phyloP scores from a whole-genome alignment of 2,113 vertebrate genomes.

The Clarias macrocephalus region DNA sequence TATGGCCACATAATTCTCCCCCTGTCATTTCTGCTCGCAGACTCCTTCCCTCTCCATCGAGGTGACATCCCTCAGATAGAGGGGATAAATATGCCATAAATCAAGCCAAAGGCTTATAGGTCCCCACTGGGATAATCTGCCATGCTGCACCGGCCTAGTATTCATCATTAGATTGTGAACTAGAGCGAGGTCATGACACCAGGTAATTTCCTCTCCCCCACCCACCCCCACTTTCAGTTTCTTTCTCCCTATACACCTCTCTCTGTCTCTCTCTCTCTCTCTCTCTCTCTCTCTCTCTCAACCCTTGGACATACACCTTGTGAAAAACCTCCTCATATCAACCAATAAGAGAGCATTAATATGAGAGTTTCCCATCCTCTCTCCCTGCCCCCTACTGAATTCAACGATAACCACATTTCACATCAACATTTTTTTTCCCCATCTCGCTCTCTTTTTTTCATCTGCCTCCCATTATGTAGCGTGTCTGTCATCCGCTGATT shows the following conservation, averaged over 20 bases:
- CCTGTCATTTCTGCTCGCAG: slow-evolving; percentile 70
- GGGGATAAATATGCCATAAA: slow-evolving; percentile 91
- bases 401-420: slow-evolving; percentile 88
- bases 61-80: slow-evolving; percentile 86
- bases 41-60: slow-evolving; percentile 50
- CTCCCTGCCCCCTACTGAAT: slow-evolving; percentile 67
- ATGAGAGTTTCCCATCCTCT: slow-evolving; percentile 47
- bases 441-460: slow-evolving; percentile 57
- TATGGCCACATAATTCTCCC: slow-evolving; percentile 87
- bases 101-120: slow-evolving; percentile 79
- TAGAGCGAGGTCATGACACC: slow-evolving; percentile 53
- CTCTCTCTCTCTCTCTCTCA: slow-evolving; percentile 28
- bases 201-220: slow-evolving; percentile 55
- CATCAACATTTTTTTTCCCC: slow-evolving; percentile 83
- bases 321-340: slow-evolving; percentile 40
- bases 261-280: background rate
- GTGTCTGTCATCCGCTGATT: slow-evolving; percentile 75
- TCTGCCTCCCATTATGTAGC: slow-evolving; percentile 83
- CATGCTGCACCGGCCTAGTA: slow-evolving; percentile 78
- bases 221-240: background rate
- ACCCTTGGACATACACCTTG: slow-evolving; percentile 32
- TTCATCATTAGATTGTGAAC: slow-evolving; percentile 84
- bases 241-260: slow-evolving; percentile 5
- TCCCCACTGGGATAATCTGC: slow-evolving; percentile 83
- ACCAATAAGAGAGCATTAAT: slow-evolving; percentile 50